Evolutionary conservation across 2,113 vertebrate species (phyloP).

Genomic region (Odocoileus virginianus): DNA sequence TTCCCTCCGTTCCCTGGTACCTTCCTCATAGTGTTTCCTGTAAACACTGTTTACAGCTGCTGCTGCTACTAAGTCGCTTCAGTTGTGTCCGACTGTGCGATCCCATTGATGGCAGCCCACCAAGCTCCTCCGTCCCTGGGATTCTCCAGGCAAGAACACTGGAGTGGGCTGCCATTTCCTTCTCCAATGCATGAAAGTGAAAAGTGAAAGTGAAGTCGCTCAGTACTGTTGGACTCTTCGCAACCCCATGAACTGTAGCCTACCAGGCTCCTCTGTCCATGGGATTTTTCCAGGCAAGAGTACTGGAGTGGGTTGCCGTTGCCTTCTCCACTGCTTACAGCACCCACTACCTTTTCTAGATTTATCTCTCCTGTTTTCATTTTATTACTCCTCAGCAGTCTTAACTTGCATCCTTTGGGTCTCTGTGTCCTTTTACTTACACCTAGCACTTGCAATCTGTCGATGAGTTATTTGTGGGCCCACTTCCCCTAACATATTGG

Average conservation of each 20-base stretch:
- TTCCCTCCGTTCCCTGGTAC: neutral
- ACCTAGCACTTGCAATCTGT: neutral
- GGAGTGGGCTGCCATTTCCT: neutral
- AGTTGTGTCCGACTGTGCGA: accelerated
- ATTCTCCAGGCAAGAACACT: neutral
- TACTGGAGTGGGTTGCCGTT: neutral
- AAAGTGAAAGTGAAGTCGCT: neutral
- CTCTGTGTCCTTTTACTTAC: neutral
- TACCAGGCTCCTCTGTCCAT: neutral
- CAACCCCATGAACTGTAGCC: accelerated
- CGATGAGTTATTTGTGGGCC: neutral
- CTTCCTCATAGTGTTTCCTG: neutral
- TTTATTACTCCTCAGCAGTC: neutral
- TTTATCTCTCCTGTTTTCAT: neutral
- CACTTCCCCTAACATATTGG: neutral
- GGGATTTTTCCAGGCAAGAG: neutral
- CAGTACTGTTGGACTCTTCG: accelerated
- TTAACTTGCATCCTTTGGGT: neutral
- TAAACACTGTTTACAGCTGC: neutral
- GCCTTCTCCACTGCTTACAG: neutral
- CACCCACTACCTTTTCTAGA: neutral
- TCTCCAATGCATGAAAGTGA: neutral
- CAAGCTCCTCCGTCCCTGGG: accelerated
- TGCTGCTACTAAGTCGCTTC: neutral
- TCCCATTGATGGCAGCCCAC: neutral